Conservation (phyloP, 2,113 vertebrate genomes). For the Spea bombifrons region DNA sequence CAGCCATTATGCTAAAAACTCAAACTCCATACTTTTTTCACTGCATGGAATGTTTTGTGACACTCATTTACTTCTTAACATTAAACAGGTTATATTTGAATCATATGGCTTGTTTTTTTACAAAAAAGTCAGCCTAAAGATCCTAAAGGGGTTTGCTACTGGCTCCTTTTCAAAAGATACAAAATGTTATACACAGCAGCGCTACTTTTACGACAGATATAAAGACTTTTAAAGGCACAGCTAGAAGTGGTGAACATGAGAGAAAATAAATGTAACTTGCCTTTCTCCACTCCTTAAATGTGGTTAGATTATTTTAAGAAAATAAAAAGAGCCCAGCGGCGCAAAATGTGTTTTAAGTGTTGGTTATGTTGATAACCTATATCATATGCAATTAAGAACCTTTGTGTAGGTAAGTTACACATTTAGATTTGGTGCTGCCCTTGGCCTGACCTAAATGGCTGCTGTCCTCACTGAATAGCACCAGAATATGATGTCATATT, state of each 20-base stretch:
- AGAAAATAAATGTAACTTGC: neutral
- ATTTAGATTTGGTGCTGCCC: too few relatives aligned
- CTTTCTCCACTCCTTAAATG: too few relatives aligned
- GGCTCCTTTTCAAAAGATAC: neutral
- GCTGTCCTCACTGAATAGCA: too few relatives aligned
- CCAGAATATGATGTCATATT: too few relatives aligned
- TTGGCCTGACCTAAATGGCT: too few relatives aligned
- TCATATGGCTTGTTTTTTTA: neutral
- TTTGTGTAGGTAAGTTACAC: too few relatives aligned
- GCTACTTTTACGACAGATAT: slow-evolving; percentile 1
- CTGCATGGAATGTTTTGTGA: slow-evolving; percentile 12
- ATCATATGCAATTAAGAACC: too few relatives aligned
- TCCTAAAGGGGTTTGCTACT: slow-evolving; percentile 12
- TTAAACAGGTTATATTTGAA: slow-evolving; percentile 14
- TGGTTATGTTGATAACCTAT: too few relatives aligned
- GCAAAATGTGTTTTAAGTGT: too few relatives aligned
- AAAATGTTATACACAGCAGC: neutral
- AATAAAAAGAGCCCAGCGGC: too few relatives aligned
- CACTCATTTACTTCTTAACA: slow-evolving; percentile 12
- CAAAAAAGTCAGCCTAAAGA: neutral
- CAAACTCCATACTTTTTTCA: slow-evolving; percentile 19
- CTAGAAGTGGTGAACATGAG: neutral
- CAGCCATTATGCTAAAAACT: slow-evolving; percentile 17
- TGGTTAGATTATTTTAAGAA: too few relatives aligned
- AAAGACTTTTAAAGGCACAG: slow-evolving; percentile 6